Conservation (phyloP, 2,797 vertebrate species). For the Mionectes olivaceus region DNA sequence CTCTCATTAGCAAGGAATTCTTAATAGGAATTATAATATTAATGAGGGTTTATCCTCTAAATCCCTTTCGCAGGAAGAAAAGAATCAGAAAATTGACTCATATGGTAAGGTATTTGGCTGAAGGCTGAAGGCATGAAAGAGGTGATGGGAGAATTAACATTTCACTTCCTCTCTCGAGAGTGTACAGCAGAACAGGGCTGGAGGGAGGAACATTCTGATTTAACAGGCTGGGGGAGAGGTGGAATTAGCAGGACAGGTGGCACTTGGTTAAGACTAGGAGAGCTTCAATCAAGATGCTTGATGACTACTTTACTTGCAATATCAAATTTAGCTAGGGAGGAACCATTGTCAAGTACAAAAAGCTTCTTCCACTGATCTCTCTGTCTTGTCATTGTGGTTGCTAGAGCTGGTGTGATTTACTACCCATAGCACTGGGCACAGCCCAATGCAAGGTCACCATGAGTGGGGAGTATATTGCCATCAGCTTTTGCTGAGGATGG, state of each 20-base stretch:
- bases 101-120: background rate
- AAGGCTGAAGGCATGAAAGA: background rate
- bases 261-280: background rate
- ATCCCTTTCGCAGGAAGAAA: background rate
- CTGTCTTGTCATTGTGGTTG: background rate
- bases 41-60: background rate
- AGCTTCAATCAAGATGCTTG: background rate
- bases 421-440: background rate
- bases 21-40: background rate
- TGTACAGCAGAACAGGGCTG: background rate
- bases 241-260: background rate
- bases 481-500: background rate
- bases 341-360: background rate
- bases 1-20: conserved; percentile 16
- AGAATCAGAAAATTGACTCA: background rate
- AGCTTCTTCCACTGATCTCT: background rate
- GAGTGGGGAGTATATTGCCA: background rate
- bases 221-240: background rate
- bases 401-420: background rate
- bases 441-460: rapidly evolving
- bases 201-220: background rate
- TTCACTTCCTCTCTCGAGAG: background rate
- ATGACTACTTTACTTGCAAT: background rate
- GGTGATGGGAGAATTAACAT: background rate
- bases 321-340: background rate